These are phyloP conservation scores for Drosophila miranda DNA, from an alignment of 1,140 invertebrate genomes.

Conservation along the genomic window DNA sequence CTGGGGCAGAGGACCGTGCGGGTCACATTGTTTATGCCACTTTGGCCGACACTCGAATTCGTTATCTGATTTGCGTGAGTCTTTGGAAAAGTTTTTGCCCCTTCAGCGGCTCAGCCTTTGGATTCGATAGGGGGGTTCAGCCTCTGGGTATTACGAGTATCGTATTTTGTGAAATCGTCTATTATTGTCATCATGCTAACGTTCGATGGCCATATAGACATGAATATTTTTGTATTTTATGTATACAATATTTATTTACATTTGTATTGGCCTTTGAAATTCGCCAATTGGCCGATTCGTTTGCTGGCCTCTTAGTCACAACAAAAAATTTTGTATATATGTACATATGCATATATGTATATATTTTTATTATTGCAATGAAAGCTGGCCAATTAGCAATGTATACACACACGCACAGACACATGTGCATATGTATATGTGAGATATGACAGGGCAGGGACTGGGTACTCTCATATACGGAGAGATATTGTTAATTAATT, in stretches of 20 bases:
- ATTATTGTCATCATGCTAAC: slow-evolving; percentile 79
- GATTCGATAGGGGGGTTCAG: background rate
- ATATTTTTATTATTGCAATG: slow-evolving; percentile 71
- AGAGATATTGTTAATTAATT: slow-evolving; percentile 71
- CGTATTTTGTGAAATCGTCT: slow-evolving; percentile 78
- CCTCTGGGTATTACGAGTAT: slow-evolving; percentile 23
- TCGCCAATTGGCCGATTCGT: slow-evolving; percentile 60
- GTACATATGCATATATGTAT: slow-evolving; percentile 41
- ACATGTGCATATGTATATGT: slow-evolving; percentile 18
- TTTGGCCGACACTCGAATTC: slow-evolving; percentile 74
- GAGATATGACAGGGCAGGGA: slow-evolving; percentile 26
- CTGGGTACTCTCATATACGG: slow-evolving; percentile 15
- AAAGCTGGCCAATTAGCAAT: slow-evolving; percentile 73
- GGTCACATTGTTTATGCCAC: slow-evolving; percentile 69
- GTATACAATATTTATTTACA: slow-evolving; percentile 43
- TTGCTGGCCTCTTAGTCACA: slow-evolving; percentile 64
- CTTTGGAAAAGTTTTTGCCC: slow-evolving; percentile 55
- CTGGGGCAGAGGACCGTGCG: background rate
- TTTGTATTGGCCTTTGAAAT: slow-evolving; percentile 69
- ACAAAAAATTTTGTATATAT: slow-evolving; percentile 35
- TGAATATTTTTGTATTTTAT: slow-evolving; percentile 11
- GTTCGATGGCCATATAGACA: slow-evolving; percentile 61
- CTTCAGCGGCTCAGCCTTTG: slow-evolving; percentile 14
- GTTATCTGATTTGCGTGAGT: slow-evolving; percentile 72
- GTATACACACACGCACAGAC: slow-evolving; percentile 20